Percentiles rank a stretch among this genome's conserved stretches.
phyloP scores from a whole-genome alignment of 2,797 vertebrate species.

The Crenichthys baileyi region DNA sequence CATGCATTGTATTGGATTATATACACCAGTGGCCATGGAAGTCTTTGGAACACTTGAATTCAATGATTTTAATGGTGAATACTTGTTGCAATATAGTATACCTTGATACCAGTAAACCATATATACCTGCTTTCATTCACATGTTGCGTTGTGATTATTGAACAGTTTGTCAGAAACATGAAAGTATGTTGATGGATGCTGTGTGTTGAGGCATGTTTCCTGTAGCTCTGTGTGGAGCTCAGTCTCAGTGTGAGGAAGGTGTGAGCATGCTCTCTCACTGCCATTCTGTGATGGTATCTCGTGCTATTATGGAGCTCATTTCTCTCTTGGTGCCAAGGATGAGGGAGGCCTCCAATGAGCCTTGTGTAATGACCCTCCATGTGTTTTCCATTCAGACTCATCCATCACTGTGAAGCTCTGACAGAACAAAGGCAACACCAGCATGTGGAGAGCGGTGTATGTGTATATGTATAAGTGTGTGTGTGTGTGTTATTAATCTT shows the following conservation, averaged over 20 bases:
- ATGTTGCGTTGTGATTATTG: conserved; percentile 11
- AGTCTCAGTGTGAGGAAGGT: conserved; percentile 2
- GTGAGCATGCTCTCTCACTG: conserved; percentile 29
- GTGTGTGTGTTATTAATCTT: background rate
- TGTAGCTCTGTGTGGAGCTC: conserved; percentile 18
- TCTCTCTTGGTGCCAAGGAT: conserved; percentile 45
- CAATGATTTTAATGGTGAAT: no score
- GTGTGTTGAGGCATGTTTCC: conserved; percentile 10
- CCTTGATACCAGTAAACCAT: background rate
- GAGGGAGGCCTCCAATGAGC: conserved; percentile 26
- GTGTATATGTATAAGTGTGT: background rate
- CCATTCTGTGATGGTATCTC: conserved; percentile 51
- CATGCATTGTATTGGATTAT: background rate
- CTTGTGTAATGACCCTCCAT: conserved; percentile 59
- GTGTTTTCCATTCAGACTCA: conserved; percentile 49
- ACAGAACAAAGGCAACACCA: conserved; percentile 61
- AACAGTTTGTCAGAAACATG: conserved; percentile 10
- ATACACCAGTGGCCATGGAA: no score
- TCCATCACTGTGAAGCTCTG: conserved; percentile 60
- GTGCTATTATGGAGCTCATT: conserved; percentile 30
- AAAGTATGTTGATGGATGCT: background rate
- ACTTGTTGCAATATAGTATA: no score
- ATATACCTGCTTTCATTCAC: background rate
- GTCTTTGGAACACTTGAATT: background rate
- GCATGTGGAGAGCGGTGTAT: conserved; percentile 8